These are phyloP conservation scores for Doris montereyensis DNA, from an alignment of 2,888 invertebrate species.

Conservation along the genomic window DNA sequence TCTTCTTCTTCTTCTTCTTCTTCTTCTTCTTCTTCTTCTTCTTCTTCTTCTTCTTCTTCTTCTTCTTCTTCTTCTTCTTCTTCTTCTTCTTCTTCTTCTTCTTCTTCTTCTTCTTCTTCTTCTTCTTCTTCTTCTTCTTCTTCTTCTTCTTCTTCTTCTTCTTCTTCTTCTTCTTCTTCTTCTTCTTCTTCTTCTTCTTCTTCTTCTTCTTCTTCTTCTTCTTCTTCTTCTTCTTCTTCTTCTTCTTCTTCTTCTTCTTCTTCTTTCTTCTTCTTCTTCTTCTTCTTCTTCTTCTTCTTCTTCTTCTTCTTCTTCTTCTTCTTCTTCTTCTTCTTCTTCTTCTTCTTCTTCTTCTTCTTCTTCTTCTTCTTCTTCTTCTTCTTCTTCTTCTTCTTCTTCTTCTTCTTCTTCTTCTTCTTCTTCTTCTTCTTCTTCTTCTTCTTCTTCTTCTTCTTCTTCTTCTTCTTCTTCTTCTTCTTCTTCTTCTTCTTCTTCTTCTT, in stretches of 20 bases:
- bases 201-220: neutral
- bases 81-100: neutral
- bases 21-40: neutral
- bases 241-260: neutral
- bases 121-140: neutral
- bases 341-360: neutral
- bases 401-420: neutral
- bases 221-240: slow-evolving; percentile 1
- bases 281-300: neutral
- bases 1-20: neutral
- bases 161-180: neutral
- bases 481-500: neutral
- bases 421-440: neutral
- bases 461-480: neutral
- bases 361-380: neutral
- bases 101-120: neutral
- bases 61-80: neutral
- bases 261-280: neutral
- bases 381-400: neutral
- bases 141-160: neutral
- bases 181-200: neutral
- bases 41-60: neutral
- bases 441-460: neutral
- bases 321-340: neutral
- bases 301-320: neutral